Evolutionary conservation across 2,797 vertebrate species (phyloP), one percentile per base, ranked within the genome.

Genomic region (Rhinella marina): DNA sequence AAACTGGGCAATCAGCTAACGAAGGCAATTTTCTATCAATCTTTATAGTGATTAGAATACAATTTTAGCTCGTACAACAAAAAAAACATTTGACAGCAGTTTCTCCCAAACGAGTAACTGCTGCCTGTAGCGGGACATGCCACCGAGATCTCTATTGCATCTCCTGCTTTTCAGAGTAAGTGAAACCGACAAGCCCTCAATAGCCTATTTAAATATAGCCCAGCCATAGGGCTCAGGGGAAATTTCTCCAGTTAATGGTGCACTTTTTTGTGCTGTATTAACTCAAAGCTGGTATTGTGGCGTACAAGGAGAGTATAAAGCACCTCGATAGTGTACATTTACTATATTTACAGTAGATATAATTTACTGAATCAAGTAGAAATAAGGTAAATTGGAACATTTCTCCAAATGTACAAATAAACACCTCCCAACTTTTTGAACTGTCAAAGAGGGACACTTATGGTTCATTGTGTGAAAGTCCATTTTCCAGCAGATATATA

Each of bases 161-260:
- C 56, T 81, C 56, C 5, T 61, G 50, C 48, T 6, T 62, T 54
- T 27, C 13, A 64, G 32, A 21, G 29, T 62, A 82, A 87, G 25
- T 52, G 17, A 61, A 76, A 76, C 56, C 61, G 80, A 87, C 70
- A 75, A 13, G 66, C 79, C 70, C 70, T 76, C 86, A 82, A 81
- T 76, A 87, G 25, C n/a, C 48, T 82, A 75, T 87, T 75, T 87
- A 87, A 87, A 87, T 82, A 75, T 81, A 87, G 70, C 19, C 61
- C 57, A 54, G 86, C 57, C 79, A 82, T 57, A 76, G 52, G 80
- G 32, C 70, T 82, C 80, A 19, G 41, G 68, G 80, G 79, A 82
- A 76, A 25, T 84, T 64, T 56, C 56, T 61, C 70, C 25, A 54
- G 57, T 56, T 66, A 87, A 52, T 64, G 73, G 59, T 52, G 10